Conservation (phyloP, 2,888 invertebrate genomes). For the Melieria omissa region DNA sequence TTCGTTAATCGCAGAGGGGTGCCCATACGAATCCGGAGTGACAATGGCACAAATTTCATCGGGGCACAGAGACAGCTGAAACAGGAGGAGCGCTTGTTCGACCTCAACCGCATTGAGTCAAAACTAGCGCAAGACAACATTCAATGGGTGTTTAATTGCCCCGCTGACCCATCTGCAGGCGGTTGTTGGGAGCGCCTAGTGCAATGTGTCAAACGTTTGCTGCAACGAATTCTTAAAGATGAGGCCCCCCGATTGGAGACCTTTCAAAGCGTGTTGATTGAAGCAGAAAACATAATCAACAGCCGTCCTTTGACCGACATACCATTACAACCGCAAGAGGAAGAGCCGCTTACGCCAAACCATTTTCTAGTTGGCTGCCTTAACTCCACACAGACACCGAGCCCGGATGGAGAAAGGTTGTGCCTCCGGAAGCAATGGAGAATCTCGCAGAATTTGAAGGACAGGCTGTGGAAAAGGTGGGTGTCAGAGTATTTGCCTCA, state of each 20-base stretch:
- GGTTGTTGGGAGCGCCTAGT: slow-evolving; percentile 46
- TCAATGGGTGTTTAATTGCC: slow-evolving; percentile 39
- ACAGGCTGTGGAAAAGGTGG: slow-evolving; percentile 34
- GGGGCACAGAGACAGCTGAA: too few relatives aligned
- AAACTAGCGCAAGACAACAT: slow-evolving; percentile 17
- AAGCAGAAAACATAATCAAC: slow-evolving; percentile 40
- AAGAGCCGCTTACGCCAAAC: slow-evolving; percentile 38
- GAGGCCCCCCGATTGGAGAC: slow-evolving; percentile 38
- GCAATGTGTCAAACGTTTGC: slow-evolving; percentile 29
- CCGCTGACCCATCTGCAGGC: slow-evolving; percentile 42
- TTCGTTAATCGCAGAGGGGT: too few relatives aligned
- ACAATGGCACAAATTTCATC: too few relatives aligned
- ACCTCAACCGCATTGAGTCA: too few relatives aligned
- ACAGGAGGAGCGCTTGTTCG: too few relatives aligned
- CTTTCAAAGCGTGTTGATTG: slow-evolving; percentile 37
- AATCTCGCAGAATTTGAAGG: slow-evolving; percentile 34
- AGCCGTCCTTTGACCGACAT: slow-evolving; percentile 34
- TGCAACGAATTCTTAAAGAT: slow-evolving; percentile 28
- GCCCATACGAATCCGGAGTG: too few relatives aligned
- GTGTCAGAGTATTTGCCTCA: slow-evolving; percentile 37
- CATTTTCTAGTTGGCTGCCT: slow-evolving; percentile 41
- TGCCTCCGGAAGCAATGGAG: slow-evolving; percentile 38
- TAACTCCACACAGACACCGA: slow-evolving; percentile 34
- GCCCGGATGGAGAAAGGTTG: slow-evolving; percentile 17
- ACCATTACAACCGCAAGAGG: slow-evolving; percentile 27